Conservation (phyloP, 2,113 vertebrate species). For the Pseudorasbora parva region DNA sequence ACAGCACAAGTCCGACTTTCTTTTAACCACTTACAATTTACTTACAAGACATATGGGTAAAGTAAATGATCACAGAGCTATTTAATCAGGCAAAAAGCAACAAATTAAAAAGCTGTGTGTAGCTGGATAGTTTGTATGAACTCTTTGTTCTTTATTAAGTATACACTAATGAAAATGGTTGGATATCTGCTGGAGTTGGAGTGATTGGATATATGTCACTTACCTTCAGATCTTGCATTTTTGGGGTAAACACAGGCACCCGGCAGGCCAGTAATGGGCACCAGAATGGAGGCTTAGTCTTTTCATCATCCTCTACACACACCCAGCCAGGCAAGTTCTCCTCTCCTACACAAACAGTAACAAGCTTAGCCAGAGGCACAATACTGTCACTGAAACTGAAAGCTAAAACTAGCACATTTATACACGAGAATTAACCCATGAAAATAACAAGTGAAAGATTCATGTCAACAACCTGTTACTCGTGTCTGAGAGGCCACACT, state of each 20-base stretch:
- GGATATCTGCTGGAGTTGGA: not conserved
- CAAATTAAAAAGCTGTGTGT: not conserved
- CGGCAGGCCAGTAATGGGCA: conserved; percentile 83
- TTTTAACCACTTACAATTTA: not conserved
- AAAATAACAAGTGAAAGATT: not conserved
- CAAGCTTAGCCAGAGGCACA: conserved; percentile 9
- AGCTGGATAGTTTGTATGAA: not conserved
- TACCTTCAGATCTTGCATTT: conserved; percentile 73
- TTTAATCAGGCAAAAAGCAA: not conserved
- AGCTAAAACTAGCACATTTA: conserved; percentile 1
- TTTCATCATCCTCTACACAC: conserved; percentile 83
- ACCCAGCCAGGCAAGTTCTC: conserved; percentile 89
- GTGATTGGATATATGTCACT: conserved; percentile 14
- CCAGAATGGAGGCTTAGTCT: conserved; percentile 83
- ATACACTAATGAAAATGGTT: not conserved
- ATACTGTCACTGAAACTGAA: not conserved
- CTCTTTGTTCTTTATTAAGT: not conserved
- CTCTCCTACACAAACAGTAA: conserved; percentile 73
- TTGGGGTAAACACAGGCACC: conserved; percentile 78
- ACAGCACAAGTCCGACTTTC: not conserved
- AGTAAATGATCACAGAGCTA: not conserved
- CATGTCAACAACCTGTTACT: conserved; percentile 1
- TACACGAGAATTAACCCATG: conserved; percentile 5
- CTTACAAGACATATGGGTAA: not conserved
- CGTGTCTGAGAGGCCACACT: conserved; percentile 62